Conservation (phyloP, 2,888 invertebrate genomes). For the Congeria kusceri region DNA sequence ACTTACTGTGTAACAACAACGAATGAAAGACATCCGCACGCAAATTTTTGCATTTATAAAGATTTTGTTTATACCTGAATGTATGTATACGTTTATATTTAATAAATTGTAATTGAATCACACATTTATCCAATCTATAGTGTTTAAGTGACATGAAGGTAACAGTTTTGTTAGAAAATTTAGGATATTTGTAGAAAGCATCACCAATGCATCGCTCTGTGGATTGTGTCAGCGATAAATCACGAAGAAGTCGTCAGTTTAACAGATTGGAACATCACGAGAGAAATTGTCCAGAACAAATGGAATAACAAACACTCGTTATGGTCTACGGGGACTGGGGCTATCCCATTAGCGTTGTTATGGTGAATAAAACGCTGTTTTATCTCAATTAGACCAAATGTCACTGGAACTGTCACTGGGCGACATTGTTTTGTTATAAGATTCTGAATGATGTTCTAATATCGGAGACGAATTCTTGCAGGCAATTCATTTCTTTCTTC, state of each 20-base stretch:
- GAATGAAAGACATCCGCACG: too few species aligned
- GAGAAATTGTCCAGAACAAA: slow-evolving; percentile 47
- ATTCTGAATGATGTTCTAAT: neutral
- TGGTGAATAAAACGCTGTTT: slow-evolving; percentile 50
- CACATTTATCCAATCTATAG: too few species aligned
- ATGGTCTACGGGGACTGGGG: slow-evolving; percentile 26
- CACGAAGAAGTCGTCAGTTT: neutral
- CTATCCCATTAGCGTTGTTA: slow-evolving; percentile 40
- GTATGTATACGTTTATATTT: too few species aligned
- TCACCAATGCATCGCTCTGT: too few species aligned
- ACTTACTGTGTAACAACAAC: too few species aligned
- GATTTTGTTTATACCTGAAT: too few species aligned
- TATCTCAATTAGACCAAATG: slow-evolving; percentile 50
- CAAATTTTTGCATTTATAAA: too few species aligned
- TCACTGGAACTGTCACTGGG: slow-evolving; percentile 15
- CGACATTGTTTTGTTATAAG: neutral
- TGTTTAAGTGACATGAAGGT: too few species aligned
- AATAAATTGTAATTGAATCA: too few species aligned
- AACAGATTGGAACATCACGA: slow-evolving; percentile 31
- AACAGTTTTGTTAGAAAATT: too few species aligned
- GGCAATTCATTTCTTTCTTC: slow-evolving; percentile 1
- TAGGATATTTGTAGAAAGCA: too few species aligned
- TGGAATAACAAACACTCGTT: slow-evolving; percentile 52
- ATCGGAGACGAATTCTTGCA: neutral
- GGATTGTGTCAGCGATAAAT: too few species aligned